Percentiles rank a stretch among this genome's conserved stretches.
These are phyloP conservation scores for Coilia nasus DNA, from an alignment of 2,797 vertebrate species.

Conservation along the genomic window DNA sequence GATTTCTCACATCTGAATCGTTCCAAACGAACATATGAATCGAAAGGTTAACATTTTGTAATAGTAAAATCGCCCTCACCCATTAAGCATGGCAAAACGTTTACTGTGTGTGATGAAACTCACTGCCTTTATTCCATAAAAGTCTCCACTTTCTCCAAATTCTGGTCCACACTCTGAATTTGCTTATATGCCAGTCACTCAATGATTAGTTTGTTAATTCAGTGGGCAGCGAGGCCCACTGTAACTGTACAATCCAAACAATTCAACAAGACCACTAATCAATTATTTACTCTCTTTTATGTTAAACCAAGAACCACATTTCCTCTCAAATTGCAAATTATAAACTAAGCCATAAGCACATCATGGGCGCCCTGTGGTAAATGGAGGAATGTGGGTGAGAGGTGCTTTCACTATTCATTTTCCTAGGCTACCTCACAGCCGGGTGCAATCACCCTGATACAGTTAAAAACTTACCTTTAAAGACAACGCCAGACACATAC, in stretches of 20 bases:
- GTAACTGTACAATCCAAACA: background rate
- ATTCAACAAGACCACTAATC: background rate
- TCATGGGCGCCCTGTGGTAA: background rate
- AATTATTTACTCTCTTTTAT: background rate
- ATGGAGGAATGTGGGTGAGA: background rate
- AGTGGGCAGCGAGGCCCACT: background rate
- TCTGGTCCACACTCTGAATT: background rate
- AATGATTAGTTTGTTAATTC: background rate
- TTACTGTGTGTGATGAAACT: too few relatives aligned
- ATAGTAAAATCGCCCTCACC: background rate
- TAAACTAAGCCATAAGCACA: background rate
- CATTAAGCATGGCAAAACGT: too few relatives aligned
- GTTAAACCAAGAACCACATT: background rate
- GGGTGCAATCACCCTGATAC: too few relatives aligned
- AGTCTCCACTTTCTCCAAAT: background rate
- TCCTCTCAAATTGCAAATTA: background rate
- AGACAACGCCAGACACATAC: too few relatives aligned
- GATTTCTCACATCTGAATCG: background rate
- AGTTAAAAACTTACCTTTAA: too few relatives aligned
- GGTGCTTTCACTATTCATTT: too few relatives aligned
- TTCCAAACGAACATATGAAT: background rate
- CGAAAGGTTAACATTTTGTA: background rate
- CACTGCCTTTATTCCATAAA: too few relatives aligned
- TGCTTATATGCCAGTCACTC: background rate
- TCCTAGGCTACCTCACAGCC: too few relatives aligned